Conservation (phyloP, 2,888 invertebrate species). For the Oscheius myriophilus region DNA sequence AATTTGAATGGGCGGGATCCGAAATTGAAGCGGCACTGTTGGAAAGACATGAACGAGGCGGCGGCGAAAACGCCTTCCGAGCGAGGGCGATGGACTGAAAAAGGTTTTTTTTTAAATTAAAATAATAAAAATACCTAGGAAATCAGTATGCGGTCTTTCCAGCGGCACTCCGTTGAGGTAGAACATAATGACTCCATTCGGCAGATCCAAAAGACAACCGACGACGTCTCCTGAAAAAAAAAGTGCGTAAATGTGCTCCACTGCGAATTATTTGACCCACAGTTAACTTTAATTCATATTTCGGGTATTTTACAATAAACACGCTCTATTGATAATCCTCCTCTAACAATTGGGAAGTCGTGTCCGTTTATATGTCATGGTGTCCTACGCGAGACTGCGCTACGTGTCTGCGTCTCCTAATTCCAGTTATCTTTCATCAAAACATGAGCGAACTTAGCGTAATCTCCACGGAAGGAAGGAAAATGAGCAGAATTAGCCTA, state of each 20-base stretch:
- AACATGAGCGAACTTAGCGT: too few relatives aligned
- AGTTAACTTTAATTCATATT: too few relatives aligned
- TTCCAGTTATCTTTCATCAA: too few relatives aligned
- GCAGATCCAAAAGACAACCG: slow-evolving; percentile 85
- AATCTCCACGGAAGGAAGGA: too few relatives aligned
- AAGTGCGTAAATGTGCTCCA: not conserved
- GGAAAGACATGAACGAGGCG: slow-evolving; percentile 95
- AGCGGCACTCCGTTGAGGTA: slow-evolving; percentile 83
- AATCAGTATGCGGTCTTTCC: slow-evolving; percentile 77
- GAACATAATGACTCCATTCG: slow-evolving; percentile 81
- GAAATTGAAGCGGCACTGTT: slow-evolving; percentile 72
- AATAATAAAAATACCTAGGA: slow-evolving; percentile 29
- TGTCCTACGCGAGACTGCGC: too few relatives aligned
- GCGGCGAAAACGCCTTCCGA: slow-evolving; percentile 91
- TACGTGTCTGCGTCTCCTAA: too few relatives aligned
- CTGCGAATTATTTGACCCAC: too few relatives aligned
- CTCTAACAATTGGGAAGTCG: too few relatives aligned
- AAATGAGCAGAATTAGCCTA: too few relatives aligned
- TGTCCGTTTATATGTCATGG: too few relatives aligned
- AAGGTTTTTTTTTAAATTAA: slow-evolving; percentile 5
- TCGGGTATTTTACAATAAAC: too few relatives aligned
- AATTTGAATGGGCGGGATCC: slow-evolving; percentile 83
- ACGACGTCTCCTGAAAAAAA: slow-evolving; percentile 78
- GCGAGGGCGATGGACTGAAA: slow-evolving; percentile 31
- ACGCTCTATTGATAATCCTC: too few relatives aligned